A percentile compares a stretch with the other conserved stretches of the same genome.
Conservation (phyloP, 2,888 invertebrate species). For the Drosophila kambysellisi region DNA sequence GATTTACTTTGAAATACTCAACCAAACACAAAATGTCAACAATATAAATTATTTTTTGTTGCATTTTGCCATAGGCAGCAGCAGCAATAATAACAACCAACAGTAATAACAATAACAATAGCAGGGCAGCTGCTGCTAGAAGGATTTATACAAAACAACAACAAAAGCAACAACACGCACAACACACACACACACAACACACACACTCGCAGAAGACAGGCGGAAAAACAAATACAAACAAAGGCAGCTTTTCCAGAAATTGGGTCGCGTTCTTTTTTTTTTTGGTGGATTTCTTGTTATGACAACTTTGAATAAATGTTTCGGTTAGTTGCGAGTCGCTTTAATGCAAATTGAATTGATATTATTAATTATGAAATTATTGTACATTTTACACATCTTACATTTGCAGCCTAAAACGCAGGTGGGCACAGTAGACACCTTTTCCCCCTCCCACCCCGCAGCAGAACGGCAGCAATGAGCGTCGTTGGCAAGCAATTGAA, state of each 20-base stretch:
- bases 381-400: background rate
- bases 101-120: conserved; percentile 23
- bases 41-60: conserved; percentile 38
- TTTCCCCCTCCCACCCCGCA: conserved; percentile 12
- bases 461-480: conserved; percentile 64
- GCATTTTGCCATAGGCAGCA: conserved; percentile 33
- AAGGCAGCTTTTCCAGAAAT: conserved; percentile 73
- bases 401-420: conserved; percentile 37
- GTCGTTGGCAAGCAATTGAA: conserved; percentile 81
- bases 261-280: conserved; percentile 64
- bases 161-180: conserved; percentile 41
- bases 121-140: conserved; percentile 32
- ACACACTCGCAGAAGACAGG: conserved; percentile 26
- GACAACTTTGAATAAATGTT: conserved; percentile 61
- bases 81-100: conserved; percentile 9
- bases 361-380: conserved; percentile 2
- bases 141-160: conserved; percentile 38
- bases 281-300: conserved; percentile 49
- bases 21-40: conserved; percentile 50
- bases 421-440: conserved; percentile 15
- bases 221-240: conserved; percentile 73
- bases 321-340: conserved; percentile 51
- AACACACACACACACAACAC: conserved; percentile 29
- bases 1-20: conserved; percentile 39
- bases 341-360: background rate